Evolutionary conservation across 1,140 invertebrate genomes (phyloP).

Genomic region (Scaptomyza montana): DNA sequence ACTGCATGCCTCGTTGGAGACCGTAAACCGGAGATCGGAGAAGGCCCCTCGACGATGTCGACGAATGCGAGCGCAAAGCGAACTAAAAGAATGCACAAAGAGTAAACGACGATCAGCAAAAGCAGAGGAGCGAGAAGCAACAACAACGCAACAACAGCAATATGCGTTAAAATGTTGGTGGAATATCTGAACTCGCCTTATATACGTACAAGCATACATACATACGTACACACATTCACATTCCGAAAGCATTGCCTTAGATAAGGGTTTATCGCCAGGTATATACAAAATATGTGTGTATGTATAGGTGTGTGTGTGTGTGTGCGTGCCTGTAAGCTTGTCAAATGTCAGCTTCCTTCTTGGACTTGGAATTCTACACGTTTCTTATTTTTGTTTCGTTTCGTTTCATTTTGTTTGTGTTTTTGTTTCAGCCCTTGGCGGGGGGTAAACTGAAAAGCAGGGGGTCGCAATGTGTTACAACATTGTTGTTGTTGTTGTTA

Average conservation of each 20-base stretch:
- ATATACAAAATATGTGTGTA: not conserved
- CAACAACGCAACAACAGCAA: constrained; percentile 4
- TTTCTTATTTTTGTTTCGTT: not conserved
- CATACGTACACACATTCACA: constrained; percentile 10
- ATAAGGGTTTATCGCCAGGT: constrained; percentile 68
- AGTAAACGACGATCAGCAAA: constrained; percentile 59
- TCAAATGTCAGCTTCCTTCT: constrained; percentile 41
- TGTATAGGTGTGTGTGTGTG: not conserved
- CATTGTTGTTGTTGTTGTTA: constrained; percentile 17
- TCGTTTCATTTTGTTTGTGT: not conserved
- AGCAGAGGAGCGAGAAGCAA: constrained; percentile 47
- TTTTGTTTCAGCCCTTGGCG: constrained; percentile 3
- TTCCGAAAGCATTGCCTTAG: constrained; percentile 56
- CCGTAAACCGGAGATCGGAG: constrained; percentile 48
- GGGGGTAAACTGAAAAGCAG: not conserved
- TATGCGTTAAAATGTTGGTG: constrained; percentile 41
- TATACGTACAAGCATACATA: not conserved
- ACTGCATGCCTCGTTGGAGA: constrained; percentile 75
- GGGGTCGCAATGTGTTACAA: constrained; percentile 43
- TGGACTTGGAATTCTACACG: constrained; percentile 42
- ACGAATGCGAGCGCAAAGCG: constrained; percentile 57
- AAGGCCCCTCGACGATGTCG: constrained; percentile 1
- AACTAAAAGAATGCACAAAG: constrained; percentile 79
- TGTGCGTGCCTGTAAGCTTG: constrained; percentile 28
- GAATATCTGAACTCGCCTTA: constrained; percentile 46